Base-by-base conservation (phyloP, 1,140 invertebrate species). In the Solen grandis region DNA sequence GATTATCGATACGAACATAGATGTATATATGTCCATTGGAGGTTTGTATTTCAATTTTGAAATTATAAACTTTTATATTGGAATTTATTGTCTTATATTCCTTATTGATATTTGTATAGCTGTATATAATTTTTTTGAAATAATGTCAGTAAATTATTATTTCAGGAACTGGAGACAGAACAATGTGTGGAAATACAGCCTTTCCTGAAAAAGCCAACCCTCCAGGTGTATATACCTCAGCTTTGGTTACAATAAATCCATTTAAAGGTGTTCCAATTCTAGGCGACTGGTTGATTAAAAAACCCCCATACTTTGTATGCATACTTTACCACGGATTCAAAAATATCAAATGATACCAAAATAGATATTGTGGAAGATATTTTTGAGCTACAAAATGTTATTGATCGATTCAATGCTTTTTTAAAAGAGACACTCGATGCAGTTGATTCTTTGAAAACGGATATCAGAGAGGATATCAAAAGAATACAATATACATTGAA, bases 131-230 rank as follows among this genome's bases (percentile, higher is more conserved):
- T 19, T 13, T 50, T 50, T 19, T 8, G 5, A 8, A 4, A 22
- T 8, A 2, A 31, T 60, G 19, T 31, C 14, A 13, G 35, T 14
- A 5, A 31, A 29, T 31, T 60, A 27, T 60, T n/a, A n/a, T n/a
- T 57, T 35, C 69, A 72, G 69, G 69, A 2, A 14, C 19, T 19
- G 3, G 16, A 57, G 16, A 27, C n/a, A 38, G 80, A 35, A 16
- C 33, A 33, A 54, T 35, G 60, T 82, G 79, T 60, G 79, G 72
- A n/a, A n/a, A n/a, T n/a, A n/a, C n/a, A n/a, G n/a, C n/a, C n/a
- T n/a, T n/a, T n/a, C n/a, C n/a, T 16, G n/a, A 55, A 5, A 29
- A 16, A 16, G 73, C 79, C 19, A 82, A 82, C 33, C 79, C 79
- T 14, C 19, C 54, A 13, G 79, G 79, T n/a, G 10, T 76, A 2